Evolutionary conservation across 2,113 vertebrate species (phyloP).

Genomic region (Misgurnus mizolepis): DNA sequence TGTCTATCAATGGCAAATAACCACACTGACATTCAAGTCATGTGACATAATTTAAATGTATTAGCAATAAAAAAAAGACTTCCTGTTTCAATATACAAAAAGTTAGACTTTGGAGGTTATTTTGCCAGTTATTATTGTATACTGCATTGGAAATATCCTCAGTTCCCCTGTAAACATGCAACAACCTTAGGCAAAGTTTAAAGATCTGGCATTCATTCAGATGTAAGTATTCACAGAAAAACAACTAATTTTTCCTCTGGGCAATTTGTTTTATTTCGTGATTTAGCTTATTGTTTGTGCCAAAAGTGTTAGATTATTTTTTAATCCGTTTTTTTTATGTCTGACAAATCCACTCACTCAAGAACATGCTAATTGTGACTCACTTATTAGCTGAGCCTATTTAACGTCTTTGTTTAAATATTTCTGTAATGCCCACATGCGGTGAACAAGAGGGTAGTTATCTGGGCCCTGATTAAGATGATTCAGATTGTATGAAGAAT

Average conservation of each 20-base stretch:
- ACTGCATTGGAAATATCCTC: not conserved
- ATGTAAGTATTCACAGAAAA: not conserved
- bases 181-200: constrained; percentile 6
- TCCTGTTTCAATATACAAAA: too few species aligned
- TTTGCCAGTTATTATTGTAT: not conserved
- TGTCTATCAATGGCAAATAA: too few species aligned
- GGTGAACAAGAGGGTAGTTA: not conserved
- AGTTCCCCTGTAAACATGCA: not conserved
- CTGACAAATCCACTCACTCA: not conserved
- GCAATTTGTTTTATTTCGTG: not conserved
- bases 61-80: too few species aligned
- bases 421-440: constrained; percentile 3
- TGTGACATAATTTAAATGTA: too few species aligned
- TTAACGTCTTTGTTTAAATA: constrained; percentile 10
- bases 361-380: not conserved
- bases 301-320: not conserved
- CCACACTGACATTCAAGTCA: too few species aligned
- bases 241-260: not conserved
- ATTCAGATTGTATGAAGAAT: too few species aligned
- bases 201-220: constrained; percentile 16
- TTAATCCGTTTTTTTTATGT: not conserved
- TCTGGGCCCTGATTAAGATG: not conserved
- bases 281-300: constrained; percentile 9
- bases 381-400: not conserved
- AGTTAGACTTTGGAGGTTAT: too few species aligned